A percentile compares a stretch with the other conserved stretches of the same genome.
Conservation (phyloP, 2,888 invertebrate species). For the Acleris sparsana region DNA sequence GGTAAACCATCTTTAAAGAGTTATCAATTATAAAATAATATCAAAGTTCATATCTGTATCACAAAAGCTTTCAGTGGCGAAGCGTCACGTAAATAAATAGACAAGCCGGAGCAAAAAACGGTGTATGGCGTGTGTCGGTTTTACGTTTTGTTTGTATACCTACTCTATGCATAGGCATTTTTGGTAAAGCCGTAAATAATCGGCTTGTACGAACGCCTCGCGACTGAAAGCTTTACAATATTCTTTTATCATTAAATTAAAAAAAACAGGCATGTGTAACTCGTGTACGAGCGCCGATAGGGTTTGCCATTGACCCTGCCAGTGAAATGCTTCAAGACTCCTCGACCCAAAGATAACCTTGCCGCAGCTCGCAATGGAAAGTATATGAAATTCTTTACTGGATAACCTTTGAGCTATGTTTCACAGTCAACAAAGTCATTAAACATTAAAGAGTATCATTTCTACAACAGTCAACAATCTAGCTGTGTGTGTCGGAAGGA, state of each 20-base stretch:
- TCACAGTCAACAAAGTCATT: no score
- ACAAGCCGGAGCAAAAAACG: no score
- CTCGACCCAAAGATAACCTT: conserved; percentile 44
- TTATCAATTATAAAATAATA: not conserved
- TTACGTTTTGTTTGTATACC: no score
- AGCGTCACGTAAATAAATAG: no score
- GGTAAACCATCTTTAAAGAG: not conserved
- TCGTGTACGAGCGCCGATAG: conserved; percentile 30
- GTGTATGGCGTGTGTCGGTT: no score
- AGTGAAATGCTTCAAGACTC: conserved; percentile 43
- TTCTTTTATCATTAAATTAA: conserved; percentile 8
- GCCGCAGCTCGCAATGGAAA: conserved; percentile 45
- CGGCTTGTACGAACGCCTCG: no score
- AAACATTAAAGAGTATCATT: no score
- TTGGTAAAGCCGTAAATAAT: no score
- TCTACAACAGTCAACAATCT: no score
- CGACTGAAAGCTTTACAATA: conserved; percentile 5
- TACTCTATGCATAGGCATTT: no score
- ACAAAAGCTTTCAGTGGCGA: no score
- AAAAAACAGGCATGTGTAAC: conserved; percentile 14
- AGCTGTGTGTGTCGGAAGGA: no score
- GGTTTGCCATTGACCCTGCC: conserved; percentile 45
- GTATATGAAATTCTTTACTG: conserved; percentile 44
- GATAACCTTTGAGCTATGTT: conserved; percentile 38
- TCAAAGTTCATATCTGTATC: not conserved